phyloP scores from a whole-genome alignment of 1,140 invertebrate genomes.

The Dendroctonus ponderosae region DNA sequence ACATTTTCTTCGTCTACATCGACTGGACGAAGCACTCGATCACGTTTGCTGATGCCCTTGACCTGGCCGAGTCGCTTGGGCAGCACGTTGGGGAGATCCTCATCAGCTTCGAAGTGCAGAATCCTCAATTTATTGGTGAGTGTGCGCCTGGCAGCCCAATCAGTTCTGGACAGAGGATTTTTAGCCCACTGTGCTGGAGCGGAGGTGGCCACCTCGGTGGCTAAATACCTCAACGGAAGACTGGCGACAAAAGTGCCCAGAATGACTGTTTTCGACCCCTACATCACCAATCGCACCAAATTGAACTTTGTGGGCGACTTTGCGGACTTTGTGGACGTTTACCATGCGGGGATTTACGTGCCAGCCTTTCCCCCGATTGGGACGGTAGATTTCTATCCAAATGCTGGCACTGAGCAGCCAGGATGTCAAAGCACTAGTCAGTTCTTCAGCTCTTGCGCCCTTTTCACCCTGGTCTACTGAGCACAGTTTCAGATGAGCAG shows the following conservation, averaged over 20 bases:
- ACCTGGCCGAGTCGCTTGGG: neutral
- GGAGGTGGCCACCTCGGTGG: neutral
- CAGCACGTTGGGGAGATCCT: neutral
- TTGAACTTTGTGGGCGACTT: neutral
- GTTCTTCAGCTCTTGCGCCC: neutral
- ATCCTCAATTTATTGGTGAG: neutral
- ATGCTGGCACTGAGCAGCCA: neutral
- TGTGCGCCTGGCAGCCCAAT: neutral
- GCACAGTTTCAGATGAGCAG: neutral
- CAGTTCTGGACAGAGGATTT: neutral
- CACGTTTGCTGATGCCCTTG: neutral
- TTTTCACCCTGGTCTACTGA: too few relatives aligned
- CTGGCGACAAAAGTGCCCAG: neutral
- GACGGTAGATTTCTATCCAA: neutral
- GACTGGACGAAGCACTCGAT: slow-evolving; percentile 1
- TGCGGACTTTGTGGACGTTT: neutral
- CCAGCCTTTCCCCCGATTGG: neutral
- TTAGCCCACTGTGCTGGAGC: slow-evolving; percentile 3
- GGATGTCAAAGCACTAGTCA: neutral
- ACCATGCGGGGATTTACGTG: slow-evolving; percentile 1
- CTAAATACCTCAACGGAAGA: neutral
- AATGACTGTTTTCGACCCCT: neutral
- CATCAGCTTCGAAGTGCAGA: neutral
- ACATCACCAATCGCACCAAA: neutral
- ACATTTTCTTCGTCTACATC: neutral